Percentiles rank a stretch among this genome's conserved stretches.
These are phyloP conservation scores for Brachionus koreanus DNA, from an alignment of 1,140 invertebrate genomes.

Conservation along the genomic window DNA sequence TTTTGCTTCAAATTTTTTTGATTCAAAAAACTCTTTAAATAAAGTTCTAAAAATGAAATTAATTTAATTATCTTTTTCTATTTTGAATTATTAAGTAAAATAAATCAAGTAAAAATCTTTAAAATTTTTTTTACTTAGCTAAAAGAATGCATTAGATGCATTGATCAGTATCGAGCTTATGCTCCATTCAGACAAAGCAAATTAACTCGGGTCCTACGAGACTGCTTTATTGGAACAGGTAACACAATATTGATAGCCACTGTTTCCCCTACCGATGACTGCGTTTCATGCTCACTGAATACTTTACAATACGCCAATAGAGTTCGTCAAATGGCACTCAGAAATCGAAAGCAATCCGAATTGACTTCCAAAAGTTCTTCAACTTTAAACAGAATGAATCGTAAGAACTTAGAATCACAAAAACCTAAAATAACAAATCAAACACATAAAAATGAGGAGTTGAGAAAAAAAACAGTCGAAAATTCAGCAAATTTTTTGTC, in stretches of 20 bases:
- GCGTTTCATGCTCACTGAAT: conserved; percentile 5
- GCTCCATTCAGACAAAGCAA: conserved; percentile 58
- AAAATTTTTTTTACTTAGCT: conserved; percentile 41
- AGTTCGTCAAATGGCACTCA: conserved; percentile 12
- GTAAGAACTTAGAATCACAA: background rate
- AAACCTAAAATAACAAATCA: background rate
- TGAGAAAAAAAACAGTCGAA: background rate
- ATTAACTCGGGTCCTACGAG: conserved; percentile 53
- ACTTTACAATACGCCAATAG: conserved; percentile 33
- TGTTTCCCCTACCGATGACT: conserved; percentile 30
- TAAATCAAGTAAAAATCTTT: no score
- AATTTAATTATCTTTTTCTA: background rate
- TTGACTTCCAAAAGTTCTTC: background rate
- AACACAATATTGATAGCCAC: conserved; percentile 13
- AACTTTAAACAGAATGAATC: background rate
- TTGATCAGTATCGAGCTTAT: conserved; percentile 56
- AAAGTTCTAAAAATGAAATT: conserved; percentile 46
- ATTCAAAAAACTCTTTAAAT: background rate
- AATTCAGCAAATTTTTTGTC: background rate
- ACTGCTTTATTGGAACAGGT: background rate
- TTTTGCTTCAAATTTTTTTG: no score
- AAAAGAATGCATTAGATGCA: conserved; percentile 58
- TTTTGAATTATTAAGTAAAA: background rate
- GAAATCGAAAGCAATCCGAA: background rate
- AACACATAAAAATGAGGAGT: background rate